phyloP scores from a whole-genome alignment of 2,888 invertebrate genomes.

The Pyrochroa serraticornis region DNA sequence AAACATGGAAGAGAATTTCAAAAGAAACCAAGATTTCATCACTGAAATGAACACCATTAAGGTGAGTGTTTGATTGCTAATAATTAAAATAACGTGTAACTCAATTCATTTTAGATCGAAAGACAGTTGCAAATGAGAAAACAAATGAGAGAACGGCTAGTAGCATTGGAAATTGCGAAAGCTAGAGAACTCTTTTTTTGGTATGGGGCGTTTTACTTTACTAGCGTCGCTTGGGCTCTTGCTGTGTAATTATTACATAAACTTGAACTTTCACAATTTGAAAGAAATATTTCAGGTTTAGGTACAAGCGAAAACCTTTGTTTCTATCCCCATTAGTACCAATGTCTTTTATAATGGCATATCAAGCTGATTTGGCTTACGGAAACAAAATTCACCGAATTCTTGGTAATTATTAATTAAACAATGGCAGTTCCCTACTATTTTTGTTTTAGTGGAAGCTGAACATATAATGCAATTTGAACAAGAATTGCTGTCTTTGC shows the following conservation, averaged over 20 bases:
- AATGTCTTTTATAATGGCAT: conserved; percentile 72
- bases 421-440: conserved; percentile 11
- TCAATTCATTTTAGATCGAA: conserved; percentile 65
- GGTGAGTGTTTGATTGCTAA: conserved; percentile 52
- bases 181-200: conserved; percentile 76
- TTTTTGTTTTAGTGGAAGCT: conserved; percentile 67
- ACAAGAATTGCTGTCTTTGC: conserved; percentile 70
- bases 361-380: conserved; percentile 78
- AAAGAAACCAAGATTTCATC: conserved; percentile 73
- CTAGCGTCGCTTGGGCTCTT: conserved; percentile 61
- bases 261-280: neutral
- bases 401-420: conserved; percentile 62
- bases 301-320: conserved; percentile 60
- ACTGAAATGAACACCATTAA: conserved; percentile 70
- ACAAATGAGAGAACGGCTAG: conserved; percentile 76
- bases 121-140: conserved; percentile 81
- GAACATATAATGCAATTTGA: conserved; percentile 81
- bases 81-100: neutral
- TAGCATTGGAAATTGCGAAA: conserved; percentile 73
- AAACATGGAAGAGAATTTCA: conserved; percentile 71
- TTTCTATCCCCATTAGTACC: conserved; percentile 73
- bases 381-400: conserved; percentile 79
- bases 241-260: conserved; percentile 58
- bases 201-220: conserved; percentile 70
- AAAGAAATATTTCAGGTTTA: conserved; percentile 35